Base-by-base conservation (phyloP, 2,888 invertebrate species). In the Amorpha juglandis region DNA sequence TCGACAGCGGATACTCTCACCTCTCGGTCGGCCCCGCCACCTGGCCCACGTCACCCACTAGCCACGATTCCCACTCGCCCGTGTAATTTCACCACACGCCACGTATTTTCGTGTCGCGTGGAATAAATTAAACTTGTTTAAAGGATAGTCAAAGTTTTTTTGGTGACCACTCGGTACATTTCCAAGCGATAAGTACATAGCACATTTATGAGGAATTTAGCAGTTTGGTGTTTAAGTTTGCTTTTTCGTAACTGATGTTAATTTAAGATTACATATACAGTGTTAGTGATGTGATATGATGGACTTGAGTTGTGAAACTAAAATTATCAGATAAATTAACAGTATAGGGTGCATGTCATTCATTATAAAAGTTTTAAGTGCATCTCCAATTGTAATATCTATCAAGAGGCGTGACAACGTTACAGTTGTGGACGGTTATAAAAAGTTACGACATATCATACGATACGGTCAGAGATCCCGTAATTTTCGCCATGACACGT, bases 111-210 rank as follows among this genome's bases (percentile, higher is more conserved):
- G 38, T 9, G 55, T 55, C 55, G 55, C 7, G 35, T 35, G 38
- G 35, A 55, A 55, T 55, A 55, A 53, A 53, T 38, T 55, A 53
- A 27, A 38, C 16, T 38, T 14, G 21, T 52, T 27, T 27, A 52
- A 21, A 12, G 27, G 4, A 45, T 12, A 45, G 1, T 1, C 45
- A 8, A 1, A 45, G 45, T 14, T 12, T 45, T 52, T 11, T 52
- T 52, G 21, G 27, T 12, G 14, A 52, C 9, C 21, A n/a, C 8
- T 52, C 12, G 4, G 21, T 27, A 27, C 27, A 27, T 52, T 27
- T 27, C 27, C 8, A 27, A 6, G 52, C 27, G 52, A 12, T 12
- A 27, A 27, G 14, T 51, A 51, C 16, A 52, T 11, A 52, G 0
- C 6, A 35, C 11, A 9, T 35, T n/a, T n/a, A 7, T 12, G 14